Evolutionary conservation across 92 coral and sea anemone species (phyloP).

Genomic region (Porites rus): DNA sequence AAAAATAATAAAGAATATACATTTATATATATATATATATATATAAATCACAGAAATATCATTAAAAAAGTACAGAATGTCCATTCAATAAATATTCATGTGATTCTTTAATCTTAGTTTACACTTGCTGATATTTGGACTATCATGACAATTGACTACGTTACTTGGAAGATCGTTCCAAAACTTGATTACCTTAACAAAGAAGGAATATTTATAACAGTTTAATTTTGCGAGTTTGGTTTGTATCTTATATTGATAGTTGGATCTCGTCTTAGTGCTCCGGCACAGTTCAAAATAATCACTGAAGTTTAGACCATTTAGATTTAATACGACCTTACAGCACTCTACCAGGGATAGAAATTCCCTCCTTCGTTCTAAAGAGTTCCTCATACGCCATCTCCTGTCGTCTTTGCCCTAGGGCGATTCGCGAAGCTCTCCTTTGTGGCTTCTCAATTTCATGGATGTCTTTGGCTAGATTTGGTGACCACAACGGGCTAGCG

Average conservation of each 20-base stretch:
- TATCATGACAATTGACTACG: conserved; percentile 6
- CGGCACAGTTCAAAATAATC: too few species aligned
- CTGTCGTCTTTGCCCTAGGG: too few species aligned
- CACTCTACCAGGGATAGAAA: too few species aligned
- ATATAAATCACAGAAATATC: neutral
- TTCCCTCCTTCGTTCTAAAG: too few species aligned
- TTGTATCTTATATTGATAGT: conserved; percentile 13
- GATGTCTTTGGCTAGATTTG: too few species aligned
- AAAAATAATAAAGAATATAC: too few species aligned
- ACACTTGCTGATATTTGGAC: conserved; percentile 7
- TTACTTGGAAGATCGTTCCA: conserved; percentile 24
- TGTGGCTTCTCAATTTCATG: too few species aligned
- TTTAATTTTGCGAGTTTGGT: conserved; percentile 10
- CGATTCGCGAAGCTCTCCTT: too few species aligned
- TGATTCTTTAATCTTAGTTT: conserved; percentile 29
- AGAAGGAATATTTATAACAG: conserved; percentile 1
- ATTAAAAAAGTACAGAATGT: neutral
- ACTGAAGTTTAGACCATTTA: too few species aligned
- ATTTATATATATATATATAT: neutral
- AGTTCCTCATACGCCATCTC: too few species aligned
- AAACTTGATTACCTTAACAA: conserved; percentile 24
- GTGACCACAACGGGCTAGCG: too few species aligned
- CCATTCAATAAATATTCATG: conserved; percentile 25
- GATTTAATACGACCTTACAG: too few species aligned
- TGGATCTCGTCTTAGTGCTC: conserved; percentile 1